Conservation (phyloP, 2,888 invertebrate species). For the Leistus spinibarbis region DNA sequence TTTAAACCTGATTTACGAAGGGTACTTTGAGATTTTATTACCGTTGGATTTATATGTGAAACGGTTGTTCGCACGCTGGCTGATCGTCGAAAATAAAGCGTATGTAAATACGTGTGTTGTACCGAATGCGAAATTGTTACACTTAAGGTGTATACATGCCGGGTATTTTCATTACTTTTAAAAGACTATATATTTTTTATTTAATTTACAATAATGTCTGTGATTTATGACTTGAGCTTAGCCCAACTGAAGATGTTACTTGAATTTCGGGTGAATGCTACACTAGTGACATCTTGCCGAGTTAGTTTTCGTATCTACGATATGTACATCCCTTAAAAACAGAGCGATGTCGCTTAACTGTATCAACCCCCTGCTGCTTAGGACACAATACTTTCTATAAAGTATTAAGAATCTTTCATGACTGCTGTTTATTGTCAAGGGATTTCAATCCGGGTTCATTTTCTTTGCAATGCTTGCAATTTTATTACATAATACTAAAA, state of each 20-base stretch:
- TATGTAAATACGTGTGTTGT: not conserved
- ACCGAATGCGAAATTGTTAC: not conserved
- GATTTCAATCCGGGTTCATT: not conserved
- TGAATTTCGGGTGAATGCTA: too few relatives aligned
- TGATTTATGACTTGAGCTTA: too few relatives aligned
- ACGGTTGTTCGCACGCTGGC: slow-evolving; percentile 3
- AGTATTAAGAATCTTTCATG: not conserved
- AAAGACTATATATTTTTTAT: too few relatives aligned
- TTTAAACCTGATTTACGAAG: slow-evolving; percentile 8
- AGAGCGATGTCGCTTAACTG: not conserved
- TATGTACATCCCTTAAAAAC: too few relatives aligned
- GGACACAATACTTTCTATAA: not conserved
- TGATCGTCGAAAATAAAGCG: not conserved
- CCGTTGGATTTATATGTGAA: not conserved
- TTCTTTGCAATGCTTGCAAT: too few relatives aligned
- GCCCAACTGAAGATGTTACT: too few relatives aligned
- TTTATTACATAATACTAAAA: too few relatives aligned
- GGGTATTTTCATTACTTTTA: too few relatives aligned
- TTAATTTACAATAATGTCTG: too few relatives aligned
- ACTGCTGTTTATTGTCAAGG: not conserved
- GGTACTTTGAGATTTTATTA: not conserved
- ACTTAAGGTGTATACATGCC: too few relatives aligned
- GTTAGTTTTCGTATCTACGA: too few relatives aligned
- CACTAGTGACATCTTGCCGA: too few relatives aligned
- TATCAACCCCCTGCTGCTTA: not conserved